Base-by-base conservation (phyloP, 2,888 invertebrate species). In the Leucoma salicis region DNA sequence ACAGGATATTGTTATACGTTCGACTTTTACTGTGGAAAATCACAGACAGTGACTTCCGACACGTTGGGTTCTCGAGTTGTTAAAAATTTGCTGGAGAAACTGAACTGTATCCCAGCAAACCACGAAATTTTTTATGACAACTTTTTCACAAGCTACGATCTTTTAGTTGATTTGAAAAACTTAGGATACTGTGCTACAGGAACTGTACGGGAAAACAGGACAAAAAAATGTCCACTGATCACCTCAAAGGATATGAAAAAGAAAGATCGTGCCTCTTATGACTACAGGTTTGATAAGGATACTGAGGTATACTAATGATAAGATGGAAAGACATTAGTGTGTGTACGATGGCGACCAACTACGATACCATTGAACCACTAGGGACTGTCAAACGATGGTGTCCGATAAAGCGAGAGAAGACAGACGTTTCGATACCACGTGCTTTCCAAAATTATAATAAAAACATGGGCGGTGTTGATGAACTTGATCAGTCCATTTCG, bases 151-250 rank as follows among this genome's bases (percentile, higher is more conserved):
- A 13, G 14, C 10, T 29, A 6, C 10, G 4, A 13, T 4, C 13
- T 29, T 5, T 13, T 29, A 10, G 4, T 13, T 1, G 7, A 13
- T 14, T 29, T 13, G 29, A 10, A 5, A 8, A 11, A 14, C 4
- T 4, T 29, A 13, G 10, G 13, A 7, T 11, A 8, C 2, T 36
- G 52, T 14, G 50, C 48, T 31, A 57, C 57, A 14, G 57, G 57
- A 39, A 60, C 53, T n/a, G 38, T 57, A 14, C 33, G 56, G 31
- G 55, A 57, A n/a, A 56, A 61, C 43, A 37, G 58, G 36, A 55
- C 55, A 8, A 52, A 58, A 32, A 57, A 31, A 14, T 31, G 31
- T 31, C 31, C 31, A 13, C 31, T 31, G 13, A n/a, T 4, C 4
- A 27, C 7, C 7, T 10, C 1, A 14, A 14, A 40, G 27, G 15